These are phyloP conservation scores for Aratinga solstitialis DNA, from an alignment of 2,797 vertebrate species.

Conservation along the genomic window DNA sequence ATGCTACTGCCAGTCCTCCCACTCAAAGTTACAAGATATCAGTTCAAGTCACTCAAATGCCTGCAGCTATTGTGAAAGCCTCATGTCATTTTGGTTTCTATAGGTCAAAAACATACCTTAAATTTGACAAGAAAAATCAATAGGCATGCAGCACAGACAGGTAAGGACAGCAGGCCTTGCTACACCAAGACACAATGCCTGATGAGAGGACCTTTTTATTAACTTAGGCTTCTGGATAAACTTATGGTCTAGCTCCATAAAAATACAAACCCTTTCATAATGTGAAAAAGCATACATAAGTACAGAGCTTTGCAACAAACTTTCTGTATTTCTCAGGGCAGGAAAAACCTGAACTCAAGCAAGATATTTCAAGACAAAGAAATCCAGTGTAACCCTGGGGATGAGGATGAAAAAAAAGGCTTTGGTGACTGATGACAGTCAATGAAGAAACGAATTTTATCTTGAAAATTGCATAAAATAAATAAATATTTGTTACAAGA, in stretches of 20 bases:
- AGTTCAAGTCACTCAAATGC: not conserved
- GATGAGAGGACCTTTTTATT: not conserved
- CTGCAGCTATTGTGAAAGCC: constrained; percentile 29
- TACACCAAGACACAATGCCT: not conserved
- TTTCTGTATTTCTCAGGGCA: not conserved
- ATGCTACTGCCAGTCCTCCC: not conserved
- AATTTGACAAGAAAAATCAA: constrained; percentile 52
- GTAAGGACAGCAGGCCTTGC: not conserved
- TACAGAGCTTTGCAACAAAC: not conserved
- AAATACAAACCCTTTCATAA: not conserved
- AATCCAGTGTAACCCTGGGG: not conserved
- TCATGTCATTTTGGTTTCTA: constrained; percentile 31
- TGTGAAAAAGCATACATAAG: not conserved
- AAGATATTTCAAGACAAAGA: not conserved
- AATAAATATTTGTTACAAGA: not conserved
- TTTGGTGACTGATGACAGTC: not conserved
- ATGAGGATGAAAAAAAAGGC: not conserved
- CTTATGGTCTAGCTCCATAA: not conserved
- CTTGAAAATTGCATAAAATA: not conserved
- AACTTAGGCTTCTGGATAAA: not conserved
- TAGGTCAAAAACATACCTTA: constrained; percentile 36
- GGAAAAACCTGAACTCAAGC: not conserved
- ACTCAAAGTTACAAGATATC: constrained; percentile 13
- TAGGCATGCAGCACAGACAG: not conserved
- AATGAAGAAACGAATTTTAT: not conserved